Evolutionary conservation across 2,888 invertebrate species (phyloP), one percentile per base, ranked within the genome.

Genomic region (Panopea generosa): DNA sequence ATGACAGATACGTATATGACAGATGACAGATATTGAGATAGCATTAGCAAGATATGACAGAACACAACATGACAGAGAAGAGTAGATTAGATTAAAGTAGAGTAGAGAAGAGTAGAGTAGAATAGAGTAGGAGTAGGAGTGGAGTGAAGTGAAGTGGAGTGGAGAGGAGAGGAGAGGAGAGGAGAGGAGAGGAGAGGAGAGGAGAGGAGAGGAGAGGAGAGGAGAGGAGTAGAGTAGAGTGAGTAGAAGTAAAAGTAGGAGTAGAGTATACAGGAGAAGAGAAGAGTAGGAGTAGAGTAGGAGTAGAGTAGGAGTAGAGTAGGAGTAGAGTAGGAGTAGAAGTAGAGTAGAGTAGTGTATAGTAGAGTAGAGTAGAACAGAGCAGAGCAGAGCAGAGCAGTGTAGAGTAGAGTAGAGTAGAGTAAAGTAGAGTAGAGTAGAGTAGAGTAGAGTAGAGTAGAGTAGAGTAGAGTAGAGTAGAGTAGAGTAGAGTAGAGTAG

Each of bases 391-490:
- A 47, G 60, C 20, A 47, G 18, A 47, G 60, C 20, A 47, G 47
- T 9, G 47, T 16, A 26, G 18, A 59, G 24, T 49, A 33, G 16
- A 50, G 50, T 26, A 50, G 16, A 59, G 62, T 59, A 49, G n/a
- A 61, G 53, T 53, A 43, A 2, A 63, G 63, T 52, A 43, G 20
- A 63, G 55, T 53, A 43, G n/a, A 53, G 43, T 38, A 53, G 38
- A 40, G 63, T 63, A 43, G 6, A 53, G 63, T 53, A 40, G 9
- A 53, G 55, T 53, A 53, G 20, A 63, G 63, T 63, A 53, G 20
- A 60, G 68, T 68, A 55, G 24, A 60, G 60, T 47, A 57, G 47
- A 57, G 52, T 67, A 63, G 38, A 20, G 52, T 33, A 50, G 55
- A 18, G 50, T 33, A 38, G 52, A 24, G 38, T 56, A 53, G 50